phyloP scores from a whole-genome alignment of 2,888 invertebrate genomes.

The Vannuccia rotundouncinata region DNA sequence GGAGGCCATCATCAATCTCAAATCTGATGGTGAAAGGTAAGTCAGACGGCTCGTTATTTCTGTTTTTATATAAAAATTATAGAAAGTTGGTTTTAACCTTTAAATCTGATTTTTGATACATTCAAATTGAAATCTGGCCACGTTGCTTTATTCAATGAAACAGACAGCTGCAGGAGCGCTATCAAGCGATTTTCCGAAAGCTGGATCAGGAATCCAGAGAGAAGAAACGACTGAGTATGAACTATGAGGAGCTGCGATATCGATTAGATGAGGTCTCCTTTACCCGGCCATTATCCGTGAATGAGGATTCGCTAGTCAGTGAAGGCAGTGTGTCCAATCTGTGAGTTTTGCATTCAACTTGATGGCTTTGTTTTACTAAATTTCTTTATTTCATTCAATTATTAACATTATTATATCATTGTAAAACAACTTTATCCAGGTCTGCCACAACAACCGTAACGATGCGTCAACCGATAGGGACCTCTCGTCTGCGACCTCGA shows the following conservation, averaged over 20 bases:
- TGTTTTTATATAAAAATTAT: no score
- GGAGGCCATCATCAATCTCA: slow-evolving; percentile 67
- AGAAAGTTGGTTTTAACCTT: no score
- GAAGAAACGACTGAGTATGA: slow-evolving; percentile 69
- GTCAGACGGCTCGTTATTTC: slow-evolving; percentile 45
- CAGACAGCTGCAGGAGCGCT: slow-evolving; percentile 66
- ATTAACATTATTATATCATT: background rate
- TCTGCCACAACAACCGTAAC: background rate
- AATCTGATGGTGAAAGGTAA: slow-evolving; percentile 69
- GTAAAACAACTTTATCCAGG: background rate
- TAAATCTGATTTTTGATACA: slow-evolving; percentile 31
- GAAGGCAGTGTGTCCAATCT: background rate
- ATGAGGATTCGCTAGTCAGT: no score
- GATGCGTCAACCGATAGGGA: background rate
- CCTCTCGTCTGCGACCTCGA: background rate
- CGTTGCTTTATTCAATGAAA: slow-evolving; percentile 41
- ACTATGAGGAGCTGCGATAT: slow-evolving; percentile 82
- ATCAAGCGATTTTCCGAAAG: slow-evolving; percentile 63
- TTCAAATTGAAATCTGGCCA: background rate
- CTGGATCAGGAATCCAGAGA: slow-evolving; percentile 71
- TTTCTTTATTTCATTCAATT: background rate
- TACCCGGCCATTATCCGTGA: background rate
- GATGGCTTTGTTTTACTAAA: background rate
- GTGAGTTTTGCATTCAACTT: background rate
- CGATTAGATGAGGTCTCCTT: slow-evolving; percentile 59